Evolutionary conservation across 2,113 vertebrate genomes (phyloP).

Genomic region (Copsychus sechellarum): DNA sequence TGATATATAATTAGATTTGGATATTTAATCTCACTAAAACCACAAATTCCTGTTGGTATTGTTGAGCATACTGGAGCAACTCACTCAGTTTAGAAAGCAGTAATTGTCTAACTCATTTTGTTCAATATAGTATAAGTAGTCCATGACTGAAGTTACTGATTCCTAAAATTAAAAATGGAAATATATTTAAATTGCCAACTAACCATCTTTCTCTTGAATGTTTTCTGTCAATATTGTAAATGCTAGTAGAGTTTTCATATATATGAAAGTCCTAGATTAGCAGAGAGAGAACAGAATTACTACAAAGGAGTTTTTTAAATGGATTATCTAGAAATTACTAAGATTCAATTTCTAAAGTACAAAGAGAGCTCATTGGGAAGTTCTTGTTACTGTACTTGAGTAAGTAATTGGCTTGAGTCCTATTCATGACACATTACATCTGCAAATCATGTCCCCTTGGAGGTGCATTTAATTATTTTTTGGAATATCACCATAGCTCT

Average conservation of each 20-base stretch:
- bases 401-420: background rate
- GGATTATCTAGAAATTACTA: background rate
- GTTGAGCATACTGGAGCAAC: background rate
- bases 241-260: background rate
- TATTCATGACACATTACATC: background rate
- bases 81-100: background rate
- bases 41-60: background rate
- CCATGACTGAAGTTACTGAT: background rate
- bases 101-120: background rate
- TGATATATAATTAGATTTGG: background rate
- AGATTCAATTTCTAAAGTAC: background rate
- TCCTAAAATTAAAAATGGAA: background rate
- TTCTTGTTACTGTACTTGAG: background rate
- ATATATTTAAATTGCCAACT: background rate
- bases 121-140: background rate
- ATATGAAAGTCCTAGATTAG: background rate
- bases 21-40: background rate
- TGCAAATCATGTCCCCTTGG: background rate
- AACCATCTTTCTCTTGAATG: background rate
- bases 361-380: background rate
- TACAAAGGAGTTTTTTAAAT: background rate
- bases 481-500: background rate
- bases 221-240: background rate
- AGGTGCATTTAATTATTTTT: background rate
- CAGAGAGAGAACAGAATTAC: background rate